Conservation (phyloP, 1,140 invertebrate species). For the Littorina saxatilis region DNA sequence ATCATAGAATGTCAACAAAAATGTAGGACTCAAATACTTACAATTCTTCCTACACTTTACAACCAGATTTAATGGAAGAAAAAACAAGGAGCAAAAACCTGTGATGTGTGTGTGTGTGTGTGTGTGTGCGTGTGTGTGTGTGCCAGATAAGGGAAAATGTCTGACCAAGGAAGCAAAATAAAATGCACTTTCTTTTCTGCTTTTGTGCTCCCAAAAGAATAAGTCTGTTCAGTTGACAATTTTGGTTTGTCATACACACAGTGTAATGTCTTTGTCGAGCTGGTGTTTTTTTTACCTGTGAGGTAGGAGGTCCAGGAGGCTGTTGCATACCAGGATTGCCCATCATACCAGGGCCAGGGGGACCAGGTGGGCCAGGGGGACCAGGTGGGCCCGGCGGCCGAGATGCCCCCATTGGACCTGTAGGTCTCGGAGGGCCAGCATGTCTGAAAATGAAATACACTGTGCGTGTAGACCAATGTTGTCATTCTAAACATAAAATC, state of each 20-base stretch:
- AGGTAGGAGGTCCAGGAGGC: conserved; percentile 42
- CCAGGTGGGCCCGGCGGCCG: conserved; percentile 27
- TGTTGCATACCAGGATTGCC: not conserved
- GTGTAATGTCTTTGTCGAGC: not conserved
- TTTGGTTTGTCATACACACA: not conserved
- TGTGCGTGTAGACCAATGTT: no score
- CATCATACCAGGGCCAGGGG: conserved; percentile 13
- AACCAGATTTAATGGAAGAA: no score
- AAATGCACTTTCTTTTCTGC: not conserved
- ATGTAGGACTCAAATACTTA: not conserved
- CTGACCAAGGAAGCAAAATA: not conserved
- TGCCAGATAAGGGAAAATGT: no score
- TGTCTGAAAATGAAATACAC: no score
- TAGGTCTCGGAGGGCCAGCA: not conserved
- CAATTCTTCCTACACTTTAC: no score
- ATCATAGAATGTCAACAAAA: not conserved
- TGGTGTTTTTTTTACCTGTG: conserved; percentile 13
- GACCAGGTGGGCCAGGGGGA: conserved; percentile 23
- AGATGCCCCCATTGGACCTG: conserved; percentile 24
- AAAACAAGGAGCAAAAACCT: no score
- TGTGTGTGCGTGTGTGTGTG: no score
- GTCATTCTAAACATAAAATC: no score
- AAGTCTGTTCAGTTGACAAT: no score
- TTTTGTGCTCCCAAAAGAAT: no score
- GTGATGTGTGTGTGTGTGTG: no score